phyloP scores from a whole-genome alignment of 2,797 vertebrate species.

The Centropyge bicolor region DNA sequence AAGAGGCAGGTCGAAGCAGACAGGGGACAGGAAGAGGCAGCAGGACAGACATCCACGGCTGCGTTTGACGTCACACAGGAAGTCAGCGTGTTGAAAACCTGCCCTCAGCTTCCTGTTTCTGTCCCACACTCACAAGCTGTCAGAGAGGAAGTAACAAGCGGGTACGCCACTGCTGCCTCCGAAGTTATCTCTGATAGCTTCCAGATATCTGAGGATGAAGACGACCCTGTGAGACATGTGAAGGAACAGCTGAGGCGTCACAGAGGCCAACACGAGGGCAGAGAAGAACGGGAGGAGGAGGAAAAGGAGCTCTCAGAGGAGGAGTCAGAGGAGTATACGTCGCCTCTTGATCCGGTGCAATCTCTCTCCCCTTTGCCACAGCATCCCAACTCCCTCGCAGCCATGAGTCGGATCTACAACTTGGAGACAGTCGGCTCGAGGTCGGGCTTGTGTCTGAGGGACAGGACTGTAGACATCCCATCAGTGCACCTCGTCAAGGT shows the following conservation, averaged over 20 bases:
- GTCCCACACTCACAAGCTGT: slow-evolving; percentile 64
- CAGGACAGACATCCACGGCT: slow-evolving; percentile 61
- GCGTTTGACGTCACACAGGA: slow-evolving; percentile 82
- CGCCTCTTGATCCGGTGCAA: slow-evolving; percentile 55
- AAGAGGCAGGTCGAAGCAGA: slow-evolving; percentile 45
- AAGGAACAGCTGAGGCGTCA: slow-evolving; percentile 57
- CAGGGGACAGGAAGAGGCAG: slow-evolving; percentile 73
- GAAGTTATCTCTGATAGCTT: slow-evolving; percentile 44
- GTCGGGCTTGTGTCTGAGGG: slow-evolving; percentile 75
- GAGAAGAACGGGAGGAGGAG: slow-evolving; percentile 43
- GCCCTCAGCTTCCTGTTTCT: slow-evolving; percentile 84
- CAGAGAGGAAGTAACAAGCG: slow-evolving; percentile 73
- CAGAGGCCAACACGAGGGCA: slow-evolving; percentile 38
- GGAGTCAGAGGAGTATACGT: slow-evolving; percentile 63
- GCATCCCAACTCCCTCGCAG: slow-evolving; percentile 69
- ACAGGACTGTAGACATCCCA: slow-evolving; percentile 71
- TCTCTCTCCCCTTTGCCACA: slow-evolving; percentile 66
- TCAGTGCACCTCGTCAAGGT: slow-evolving; percentile 77
- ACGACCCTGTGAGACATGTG: slow-evolving; percentile 65
- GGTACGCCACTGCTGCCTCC: slow-evolving; percentile 24
- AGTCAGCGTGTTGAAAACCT: slow-evolving; percentile 78
- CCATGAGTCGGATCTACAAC: slow-evolving; percentile 87
- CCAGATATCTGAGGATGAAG: slow-evolving; percentile 60
- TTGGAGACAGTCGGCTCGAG: slow-evolving; percentile 80
- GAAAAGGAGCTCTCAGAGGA: slow-evolving; percentile 57